These are phyloP conservation scores for Bolborhynchus lineola DNA, from an alignment of 2,113 vertebrate species.

Conservation along the genomic window DNA sequence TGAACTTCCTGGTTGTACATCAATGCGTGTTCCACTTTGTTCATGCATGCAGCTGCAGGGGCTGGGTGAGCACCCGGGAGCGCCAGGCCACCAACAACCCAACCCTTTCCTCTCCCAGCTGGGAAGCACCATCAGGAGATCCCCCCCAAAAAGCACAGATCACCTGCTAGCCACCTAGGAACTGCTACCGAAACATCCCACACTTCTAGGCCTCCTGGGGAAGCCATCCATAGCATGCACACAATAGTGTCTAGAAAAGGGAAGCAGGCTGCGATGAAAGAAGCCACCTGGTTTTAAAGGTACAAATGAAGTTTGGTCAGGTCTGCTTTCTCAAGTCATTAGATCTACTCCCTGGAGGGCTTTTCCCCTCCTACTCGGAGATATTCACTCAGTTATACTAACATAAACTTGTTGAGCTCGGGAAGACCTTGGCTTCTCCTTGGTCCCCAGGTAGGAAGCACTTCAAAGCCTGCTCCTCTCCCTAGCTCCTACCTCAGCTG, in stretches of 20 bases:
- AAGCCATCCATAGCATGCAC: not conserved
- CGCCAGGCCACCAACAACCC: not conserved
- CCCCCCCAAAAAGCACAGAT: not conserved
- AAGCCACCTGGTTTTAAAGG: not conserved
- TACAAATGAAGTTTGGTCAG: not conserved
- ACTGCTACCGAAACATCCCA: not conserved
- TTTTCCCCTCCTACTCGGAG: not conserved
- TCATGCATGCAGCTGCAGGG: not conserved
- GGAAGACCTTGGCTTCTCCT: not conserved
- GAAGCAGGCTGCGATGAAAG: not conserved
- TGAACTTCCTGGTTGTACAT: slow-evolving; percentile 21
- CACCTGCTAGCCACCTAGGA: not conserved
- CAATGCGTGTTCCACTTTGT: slow-evolving; percentile 42
- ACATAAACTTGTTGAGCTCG: not conserved
- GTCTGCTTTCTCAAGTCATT: not conserved
- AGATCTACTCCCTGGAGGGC: not conserved
- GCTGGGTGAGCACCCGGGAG: not conserved
- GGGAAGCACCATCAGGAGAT: not conserved
- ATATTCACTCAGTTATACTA: not conserved
- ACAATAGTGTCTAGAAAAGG: not conserved
- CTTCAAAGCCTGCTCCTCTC: not conserved
- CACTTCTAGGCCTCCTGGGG: not conserved
- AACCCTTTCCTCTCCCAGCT: not conserved
- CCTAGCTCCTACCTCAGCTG: not conserved
- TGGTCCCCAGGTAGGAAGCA: not conserved